These are phyloP conservation scores for Eumeta japonica DNA, from an alignment of 1,140 invertebrate genomes.

Conservation along the genomic window DNA sequence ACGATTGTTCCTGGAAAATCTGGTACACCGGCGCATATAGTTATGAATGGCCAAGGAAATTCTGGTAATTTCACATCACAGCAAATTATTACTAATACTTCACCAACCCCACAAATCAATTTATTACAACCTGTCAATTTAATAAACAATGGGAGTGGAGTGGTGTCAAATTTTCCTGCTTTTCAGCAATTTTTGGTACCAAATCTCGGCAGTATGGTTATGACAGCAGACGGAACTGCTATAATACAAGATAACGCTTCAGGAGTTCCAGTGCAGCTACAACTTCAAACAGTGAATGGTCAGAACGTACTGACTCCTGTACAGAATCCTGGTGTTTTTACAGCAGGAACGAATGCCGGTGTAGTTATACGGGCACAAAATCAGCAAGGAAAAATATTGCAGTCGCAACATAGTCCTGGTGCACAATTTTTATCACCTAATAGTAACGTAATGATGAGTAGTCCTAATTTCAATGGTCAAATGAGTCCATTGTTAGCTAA, in stretches of 20 bases:
- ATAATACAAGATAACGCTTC: slow-evolving; percentile 68
- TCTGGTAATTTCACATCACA: slow-evolving; percentile 64
- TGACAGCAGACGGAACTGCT: slow-evolving; percentile 70
- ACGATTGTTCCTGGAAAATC: slow-evolving; percentile 76
- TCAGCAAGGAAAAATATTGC: slow-evolving; percentile 71
- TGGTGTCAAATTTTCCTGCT: slow-evolving; percentile 75
- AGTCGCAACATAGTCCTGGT: slow-evolving; percentile 66
- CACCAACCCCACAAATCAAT: slow-evolving; percentile 74
- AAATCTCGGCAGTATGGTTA: slow-evolving; percentile 73
- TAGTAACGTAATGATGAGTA: slow-evolving; percentile 71
- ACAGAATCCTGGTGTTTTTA: slow-evolving; percentile 69
- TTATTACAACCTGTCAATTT: slow-evolving; percentile 77
- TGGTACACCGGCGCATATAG: slow-evolving; percentile 66
- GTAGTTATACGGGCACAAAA: slow-evolving; percentile 76
- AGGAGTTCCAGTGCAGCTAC: slow-evolving; percentile 68
- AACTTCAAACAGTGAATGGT: slow-evolving; percentile 77
- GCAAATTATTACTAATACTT: slow-evolving; percentile 68
- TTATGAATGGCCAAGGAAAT: slow-evolving; percentile 69
- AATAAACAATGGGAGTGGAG: slow-evolving; percentile 68
- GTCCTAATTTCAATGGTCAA: slow-evolving; percentile 73
- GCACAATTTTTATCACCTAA: slow-evolving; percentile 74
- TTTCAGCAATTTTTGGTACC: slow-evolving; percentile 83
- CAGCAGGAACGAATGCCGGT: slow-evolving; percentile 67
- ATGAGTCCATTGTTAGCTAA: slow-evolving; percentile 74
- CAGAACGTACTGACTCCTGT: slow-evolving; percentile 75